Evolutionary conservation across 2,888 invertebrate genomes (phyloP), one percentile per base, ranked within the genome.

Genomic region (Timema podura): DNA sequence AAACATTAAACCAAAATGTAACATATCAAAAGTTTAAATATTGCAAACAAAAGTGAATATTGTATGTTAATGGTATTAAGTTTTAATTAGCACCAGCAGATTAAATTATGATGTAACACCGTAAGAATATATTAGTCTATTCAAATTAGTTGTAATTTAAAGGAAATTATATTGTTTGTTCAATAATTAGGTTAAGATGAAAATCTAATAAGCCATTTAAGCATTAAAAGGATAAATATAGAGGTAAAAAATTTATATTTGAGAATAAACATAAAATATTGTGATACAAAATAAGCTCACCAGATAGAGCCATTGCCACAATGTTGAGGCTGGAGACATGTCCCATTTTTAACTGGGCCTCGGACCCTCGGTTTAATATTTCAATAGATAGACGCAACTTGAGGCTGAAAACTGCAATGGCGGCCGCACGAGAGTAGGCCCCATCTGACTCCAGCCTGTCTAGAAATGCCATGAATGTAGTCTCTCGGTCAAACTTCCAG

Each of bases 371-470:
- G 74, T 91, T 91, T 70, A 97, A 86, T 77, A 95, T 91, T 77
- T 94, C 92, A 70, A 96, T 91, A 48, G 96, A 96, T 76, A 88
- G 83, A 70, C 90, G 87, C 75, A 97, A 85, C 79, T 92, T 90
- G 76, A 96, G 85, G 81, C 95, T 93, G 82, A 96, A 97, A 68
- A 95, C 90, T 65, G 95, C 92, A 70, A 97, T 90, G 71, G 96
- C 94, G 51, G 96, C 95, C 57, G 96, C 96, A 79, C 95, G 87
- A 70, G 91, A 88, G 82, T 89, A 88, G 76, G 89, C 86, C 79
- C 88, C 87, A 79, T 90, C 89, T 61, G 77, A 77, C 68, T 92
- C 91, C 57, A 95, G 83, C 76, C 89, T 84, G 67, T 88, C 87
- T n/a, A 89, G 80, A 73, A 88, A 88, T 66, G 79, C 76, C 73